Evolutionary conservation across 2,888 invertebrate genomes (phyloP).

Genomic region (Steromphala cineraria): DNA sequence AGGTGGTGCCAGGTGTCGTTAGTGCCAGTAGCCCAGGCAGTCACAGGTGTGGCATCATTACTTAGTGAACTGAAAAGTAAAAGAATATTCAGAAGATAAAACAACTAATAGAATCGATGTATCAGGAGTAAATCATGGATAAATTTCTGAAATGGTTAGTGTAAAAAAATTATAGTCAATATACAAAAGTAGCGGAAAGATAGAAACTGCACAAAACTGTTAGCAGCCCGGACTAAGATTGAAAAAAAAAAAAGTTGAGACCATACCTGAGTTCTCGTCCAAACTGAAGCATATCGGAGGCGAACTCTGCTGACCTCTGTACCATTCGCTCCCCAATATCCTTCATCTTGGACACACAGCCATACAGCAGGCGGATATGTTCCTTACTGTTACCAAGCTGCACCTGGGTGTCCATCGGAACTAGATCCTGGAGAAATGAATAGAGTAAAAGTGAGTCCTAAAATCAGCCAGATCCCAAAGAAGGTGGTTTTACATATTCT

Average conservation of each 20-base stretch:
- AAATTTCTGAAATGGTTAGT: no score
- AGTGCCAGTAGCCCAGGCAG: slow-evolving; percentile 71
- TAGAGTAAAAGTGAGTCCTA: no score
- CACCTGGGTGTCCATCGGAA: slow-evolving; percentile 75
- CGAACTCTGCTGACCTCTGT: slow-evolving; percentile 68
- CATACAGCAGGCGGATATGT: slow-evolving; percentile 69
- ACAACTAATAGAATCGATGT: no score
- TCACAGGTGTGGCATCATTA: slow-evolving; percentile 61
- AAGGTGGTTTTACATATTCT: no score
- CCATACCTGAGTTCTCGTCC: slow-evolving; percentile 73
- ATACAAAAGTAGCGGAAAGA: no score
- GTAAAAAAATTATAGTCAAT: no score
- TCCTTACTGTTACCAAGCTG: slow-evolving; percentile 73
- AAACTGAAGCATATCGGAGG: slow-evolving; percentile 73
- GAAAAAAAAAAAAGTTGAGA: neutral
- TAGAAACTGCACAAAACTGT: no score
- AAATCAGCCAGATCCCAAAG: no score
- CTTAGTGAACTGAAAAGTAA: slow-evolving; percentile 69
- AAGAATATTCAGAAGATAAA: no score
- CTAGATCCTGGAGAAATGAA: slow-evolving; percentile 66
- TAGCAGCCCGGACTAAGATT: no score
- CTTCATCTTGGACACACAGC: slow-evolving; percentile 67
- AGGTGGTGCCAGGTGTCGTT: slow-evolving; percentile 69
- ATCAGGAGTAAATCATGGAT: no score
- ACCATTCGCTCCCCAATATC: slow-evolving; percentile 74